A percentile compares a stretch with the other conserved stretches of the same genome.
phyloP scores from a whole-genome alignment of 2,113 vertebrate species.

The cat (Felis catus) region DNA sequence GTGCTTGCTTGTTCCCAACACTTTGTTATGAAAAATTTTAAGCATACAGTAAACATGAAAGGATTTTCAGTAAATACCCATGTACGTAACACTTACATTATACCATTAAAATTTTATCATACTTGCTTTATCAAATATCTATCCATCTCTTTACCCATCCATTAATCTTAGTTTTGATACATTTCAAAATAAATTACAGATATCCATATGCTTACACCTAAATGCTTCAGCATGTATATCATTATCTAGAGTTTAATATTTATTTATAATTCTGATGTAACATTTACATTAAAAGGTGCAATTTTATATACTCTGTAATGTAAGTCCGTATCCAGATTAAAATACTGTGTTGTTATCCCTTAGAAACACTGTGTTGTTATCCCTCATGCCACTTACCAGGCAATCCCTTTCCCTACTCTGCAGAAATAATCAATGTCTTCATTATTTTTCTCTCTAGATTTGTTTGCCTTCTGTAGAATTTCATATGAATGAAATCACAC shows the following conservation, averaged over 20 bases:
- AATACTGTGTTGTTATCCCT: not conserved
- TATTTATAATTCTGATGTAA: not conserved
- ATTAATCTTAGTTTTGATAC: not conserved
- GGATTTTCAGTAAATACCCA: not conserved
- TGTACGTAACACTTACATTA: not conserved
- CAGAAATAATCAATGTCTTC: not conserved
- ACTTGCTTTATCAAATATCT: not conserved
- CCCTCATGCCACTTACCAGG: not conserved
- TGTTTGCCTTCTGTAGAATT: not conserved
- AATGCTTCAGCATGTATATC: not conserved
- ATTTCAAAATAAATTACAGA: not conserved
- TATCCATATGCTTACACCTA: not conserved
- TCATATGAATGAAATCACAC: not conserved
- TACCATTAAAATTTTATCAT: not conserved
- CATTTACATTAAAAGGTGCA: not conserved
- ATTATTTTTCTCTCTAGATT: not conserved
- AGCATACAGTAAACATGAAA: not conserved
- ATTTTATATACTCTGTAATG: not conserved
- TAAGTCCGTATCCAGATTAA: not conserved
- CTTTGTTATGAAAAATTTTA: not conserved
- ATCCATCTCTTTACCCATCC: not conserved
- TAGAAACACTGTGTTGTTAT: not conserved
- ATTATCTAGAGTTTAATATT: not conserved
- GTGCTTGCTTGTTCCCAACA: not conserved
- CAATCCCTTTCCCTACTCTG: not conserved